Base-by-base conservation (phyloP, 2,797 vertebrate species). In the Notolepis coatsorum region DNA sequence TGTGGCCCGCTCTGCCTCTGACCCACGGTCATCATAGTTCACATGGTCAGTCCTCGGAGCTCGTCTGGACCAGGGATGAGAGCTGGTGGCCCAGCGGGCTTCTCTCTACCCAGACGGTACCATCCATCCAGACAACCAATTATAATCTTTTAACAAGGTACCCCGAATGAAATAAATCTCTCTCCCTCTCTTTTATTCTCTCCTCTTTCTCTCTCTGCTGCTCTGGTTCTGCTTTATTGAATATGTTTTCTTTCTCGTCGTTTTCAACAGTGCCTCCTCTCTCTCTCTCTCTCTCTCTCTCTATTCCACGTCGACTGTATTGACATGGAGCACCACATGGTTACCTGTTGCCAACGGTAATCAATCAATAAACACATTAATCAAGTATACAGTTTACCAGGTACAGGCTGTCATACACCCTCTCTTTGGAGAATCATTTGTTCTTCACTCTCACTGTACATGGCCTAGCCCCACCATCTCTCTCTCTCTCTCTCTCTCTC, bases 71-170 rank as follows among this genome's bases (percentile, higher is more conserved):
- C 46, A 38, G 66, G 67, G 80, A 77, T 65, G 52, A 62, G 46
- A 69, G 49, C 72, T 54, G 78, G 71, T n/a, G n/a, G n/a, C n/a
- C n/a, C n/a, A n/a, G n/a, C 77, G 67, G 64, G n/a, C 15, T 42
- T 64, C 53, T 38, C 67, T 23, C 68, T 3, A 25, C 65, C 71
- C 68, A 57, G 77, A 30, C 62, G 70, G n/a, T 52, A 81, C 79
- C 73, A 79, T n/a, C n/a, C n/a, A 65, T 35, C 65, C 61, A 66
- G 77, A 82, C 82, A 82, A 61, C 74, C 79, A 85, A 88, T 87
- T 81, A 80, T 74, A 75, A 71, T 30, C 73, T 71, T 66, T 80
- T 68, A 59, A 82, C 65, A 48, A 56, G 60, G 51, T 7, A 56
- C 58, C 31, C 46, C 72, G 65, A 80, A 81, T 72, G 65, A 65